Conservation (phyloP, 2,113 vertebrate genomes). For the Gasterosteus aculeatus region DNA sequence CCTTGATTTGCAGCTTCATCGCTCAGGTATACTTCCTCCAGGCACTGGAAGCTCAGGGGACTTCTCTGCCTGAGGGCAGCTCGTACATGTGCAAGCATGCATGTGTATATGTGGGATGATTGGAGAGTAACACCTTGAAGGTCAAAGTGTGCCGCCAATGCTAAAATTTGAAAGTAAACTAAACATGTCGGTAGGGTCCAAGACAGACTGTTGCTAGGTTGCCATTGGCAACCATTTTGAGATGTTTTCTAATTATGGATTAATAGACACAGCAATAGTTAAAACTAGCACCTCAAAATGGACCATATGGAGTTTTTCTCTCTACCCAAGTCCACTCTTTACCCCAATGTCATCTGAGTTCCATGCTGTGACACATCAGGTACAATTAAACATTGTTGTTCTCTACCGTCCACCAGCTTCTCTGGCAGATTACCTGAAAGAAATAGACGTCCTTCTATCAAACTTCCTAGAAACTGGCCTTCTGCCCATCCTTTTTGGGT, state of each 20-base stretch:
- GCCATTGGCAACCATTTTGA: background rate
- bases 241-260: background rate
- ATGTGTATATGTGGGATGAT: constrained; percentile 9
- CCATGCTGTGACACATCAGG: no score
- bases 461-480: no score
- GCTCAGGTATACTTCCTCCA: constrained; percentile 42
- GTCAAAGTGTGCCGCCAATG: constrained; percentile 4
- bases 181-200: background rate
- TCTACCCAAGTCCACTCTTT: no score
- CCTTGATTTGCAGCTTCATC: constrained; percentile 42
- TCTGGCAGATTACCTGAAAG: no score
- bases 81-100: constrained; percentile 7
- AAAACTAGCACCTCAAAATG: no score
- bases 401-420: no score
- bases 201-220: background rate
- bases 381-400: no score
- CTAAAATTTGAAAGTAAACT: background rate
- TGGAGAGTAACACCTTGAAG: constrained; percentile 12
- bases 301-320: no score
- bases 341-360: no score
- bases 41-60: constrained; percentile 23
- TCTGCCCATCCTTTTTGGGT: no score
- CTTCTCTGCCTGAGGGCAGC: constrained; percentile 10
- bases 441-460: no score
- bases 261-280: no score